phyloP scores from a whole-genome alignment of 1,140 invertebrate species.

The Tetraneura akinire region DNA sequence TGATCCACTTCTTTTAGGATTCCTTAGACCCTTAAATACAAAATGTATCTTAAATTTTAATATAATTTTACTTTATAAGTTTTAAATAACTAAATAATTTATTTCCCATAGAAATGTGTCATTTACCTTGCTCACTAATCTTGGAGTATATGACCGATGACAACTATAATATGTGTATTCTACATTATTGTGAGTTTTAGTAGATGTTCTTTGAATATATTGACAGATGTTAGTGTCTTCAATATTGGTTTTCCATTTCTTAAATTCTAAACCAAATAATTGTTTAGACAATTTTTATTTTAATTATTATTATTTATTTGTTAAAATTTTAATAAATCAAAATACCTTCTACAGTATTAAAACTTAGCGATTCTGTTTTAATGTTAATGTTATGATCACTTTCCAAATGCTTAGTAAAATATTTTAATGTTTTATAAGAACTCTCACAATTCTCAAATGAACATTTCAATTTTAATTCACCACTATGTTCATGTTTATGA shows the following conservation, averaged over 20 bases:
- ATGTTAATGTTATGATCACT: background rate
- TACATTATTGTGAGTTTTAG: background rate
- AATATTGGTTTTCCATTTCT: background rate
- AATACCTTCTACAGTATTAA: background rate
- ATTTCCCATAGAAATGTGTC: background rate
- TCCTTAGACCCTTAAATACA: background rate
- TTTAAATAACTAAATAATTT: too few relatives aligned
- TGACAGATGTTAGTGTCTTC: background rate
- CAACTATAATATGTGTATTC: background rate
- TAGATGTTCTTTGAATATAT: background rate
- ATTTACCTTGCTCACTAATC: background rate
- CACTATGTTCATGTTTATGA: background rate
- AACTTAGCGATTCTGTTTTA: background rate
- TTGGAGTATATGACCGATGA: background rate
- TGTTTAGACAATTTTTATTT: background rate
- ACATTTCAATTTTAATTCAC: background rate
- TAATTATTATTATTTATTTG: background rate
- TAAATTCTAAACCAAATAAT: conserved; percentile 9
- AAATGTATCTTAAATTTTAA: background rate
- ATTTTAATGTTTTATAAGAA: conserved; percentile 4
- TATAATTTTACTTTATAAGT: background rate
- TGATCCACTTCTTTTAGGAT: background rate
- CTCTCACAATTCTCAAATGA: background rate
- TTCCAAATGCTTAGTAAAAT: background rate
- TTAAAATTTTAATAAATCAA: background rate